These are phyloP conservation scores for Oreochromis tanganicae DNA, from an alignment of 2,113 vertebrate species.

Conservation along the genomic window DNA sequence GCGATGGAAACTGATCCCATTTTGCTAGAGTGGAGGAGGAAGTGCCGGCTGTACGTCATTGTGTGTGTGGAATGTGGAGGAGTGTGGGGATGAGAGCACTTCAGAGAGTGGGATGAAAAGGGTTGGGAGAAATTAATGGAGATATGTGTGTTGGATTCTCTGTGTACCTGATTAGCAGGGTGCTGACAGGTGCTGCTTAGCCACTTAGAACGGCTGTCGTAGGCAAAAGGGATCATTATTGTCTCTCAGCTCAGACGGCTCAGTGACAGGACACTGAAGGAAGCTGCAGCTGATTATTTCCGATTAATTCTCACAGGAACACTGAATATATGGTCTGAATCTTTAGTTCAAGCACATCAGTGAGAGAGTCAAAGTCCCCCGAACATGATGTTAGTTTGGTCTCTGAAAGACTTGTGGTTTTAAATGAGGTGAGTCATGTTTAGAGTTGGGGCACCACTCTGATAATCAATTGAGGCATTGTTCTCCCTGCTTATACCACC, in stretches of 20 bases:
- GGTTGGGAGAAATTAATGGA: neutral
- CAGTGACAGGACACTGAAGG: neutral
- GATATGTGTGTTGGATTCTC: neutral
- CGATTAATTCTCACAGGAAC: neutral
- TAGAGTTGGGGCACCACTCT: neutral
- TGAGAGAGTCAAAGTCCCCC: neutral
- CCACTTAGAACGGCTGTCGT: neutral
- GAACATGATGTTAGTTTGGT: neutral
- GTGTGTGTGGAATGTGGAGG: constrained; percentile 16
- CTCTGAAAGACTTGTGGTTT: constrained; percentile 18
- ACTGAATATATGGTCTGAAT: neutral
- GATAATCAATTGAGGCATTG: constrained; percentile 43
- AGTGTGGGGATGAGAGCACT: neutral
- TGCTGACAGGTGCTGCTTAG: constrained; percentile 6
- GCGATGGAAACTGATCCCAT: constrained; percentile 17
- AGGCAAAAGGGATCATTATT: neutral
- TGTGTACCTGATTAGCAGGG: neutral
- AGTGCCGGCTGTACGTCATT: neutral
- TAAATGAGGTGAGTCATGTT: constrained; percentile 50
- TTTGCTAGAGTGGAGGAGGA: constrained; percentile 22
- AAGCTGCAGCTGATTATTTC: neutral
- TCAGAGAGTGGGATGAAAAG: neutral
- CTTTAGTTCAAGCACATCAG: neutral
- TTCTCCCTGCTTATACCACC: neutral
- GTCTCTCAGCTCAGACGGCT: neutral